Conservation (phyloP, 2,888 invertebrate genomes). For the Clivina fossor region DNA sequence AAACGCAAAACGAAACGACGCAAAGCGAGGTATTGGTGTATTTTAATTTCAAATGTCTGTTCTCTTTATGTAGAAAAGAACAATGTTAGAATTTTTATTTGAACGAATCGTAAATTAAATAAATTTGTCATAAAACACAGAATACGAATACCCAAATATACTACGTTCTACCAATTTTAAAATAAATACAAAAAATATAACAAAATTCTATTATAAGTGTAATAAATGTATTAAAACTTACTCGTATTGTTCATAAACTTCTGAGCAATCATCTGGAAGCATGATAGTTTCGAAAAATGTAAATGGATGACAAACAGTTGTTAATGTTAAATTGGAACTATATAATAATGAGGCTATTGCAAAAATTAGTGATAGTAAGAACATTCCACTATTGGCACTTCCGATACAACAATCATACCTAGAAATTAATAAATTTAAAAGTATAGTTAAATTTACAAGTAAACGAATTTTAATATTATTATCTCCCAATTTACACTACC, state of each 20-base stretch:
- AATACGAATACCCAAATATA: too few species aligned
- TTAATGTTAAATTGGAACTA: constrained; percentile 79
- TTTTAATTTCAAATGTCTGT: too few species aligned
- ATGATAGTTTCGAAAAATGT: constrained; percentile 67
- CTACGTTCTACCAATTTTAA: too few species aligned
- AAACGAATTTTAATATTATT: not conserved
- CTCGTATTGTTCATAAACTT: constrained; percentile 79
- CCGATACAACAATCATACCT: constrained; percentile 87
- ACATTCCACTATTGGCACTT: constrained; percentile 74
- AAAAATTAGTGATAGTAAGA: constrained; percentile 67
- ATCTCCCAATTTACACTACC: not conserved
- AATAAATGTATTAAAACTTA: too few species aligned
- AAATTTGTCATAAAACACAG: too few species aligned
- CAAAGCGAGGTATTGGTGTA: too few species aligned
- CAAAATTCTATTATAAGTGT: too few species aligned
- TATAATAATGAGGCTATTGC: constrained; percentile 68
- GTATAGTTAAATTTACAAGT: constrained; percentile 9
- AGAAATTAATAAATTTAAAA: constrained; percentile 44
- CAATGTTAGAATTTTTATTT: too few species aligned
- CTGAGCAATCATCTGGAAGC: constrained; percentile 81
- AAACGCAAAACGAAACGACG: too few species aligned
- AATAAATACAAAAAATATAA: too few species aligned
- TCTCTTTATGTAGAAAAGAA: too few species aligned
- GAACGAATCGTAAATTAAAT: too few species aligned
- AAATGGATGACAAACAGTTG: constrained; percentile 84